Base-by-base conservation (phyloP, 2,888 invertebrate species). In the Bhutanitis thaidina region DNA sequence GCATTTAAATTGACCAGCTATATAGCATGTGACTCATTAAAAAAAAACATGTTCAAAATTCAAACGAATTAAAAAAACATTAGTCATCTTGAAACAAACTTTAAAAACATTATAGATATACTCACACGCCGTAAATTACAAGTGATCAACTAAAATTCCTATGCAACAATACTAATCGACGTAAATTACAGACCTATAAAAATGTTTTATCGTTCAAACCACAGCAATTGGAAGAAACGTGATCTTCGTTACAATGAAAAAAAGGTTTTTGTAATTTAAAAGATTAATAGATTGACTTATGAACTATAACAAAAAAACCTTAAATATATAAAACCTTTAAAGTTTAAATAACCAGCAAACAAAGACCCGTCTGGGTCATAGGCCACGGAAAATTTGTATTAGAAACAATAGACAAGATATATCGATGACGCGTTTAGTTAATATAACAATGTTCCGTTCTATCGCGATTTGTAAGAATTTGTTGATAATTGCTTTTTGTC, bases 371-470 rank as follows among this genome's bases (percentile, higher is more conserved):
- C 12, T 15, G 20, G 51, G 41, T 36, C 46, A 51, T 40, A 51
- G 45, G 39, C 36, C 25, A 41, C 25, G 51, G 51, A 51, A 41
- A 41, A 46, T 51, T 50, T 51, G 36, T 51, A 41, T 14, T 16
- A 25, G 29, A 36, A 46, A 51, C 45, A 45, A 51, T 46, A 46
- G 39, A 46, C 30, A 36, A 29, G 36, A 41, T 25, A 36, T 15
- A 43, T 36, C 12, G 14, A 14, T 36, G 46, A 36, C 16, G 44
- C 32, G 38, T 12, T 4, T 14, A 35, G 34, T 50, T 36, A 45
- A 45, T 41, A 15, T 30, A 46, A 41, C 45, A 45, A 16, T 46
- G 43, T 48, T 36, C 15, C 40, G 12, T 15, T 25, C 20, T 1
- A 13, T 14, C 32, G 9, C 30, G 29, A 29, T 27, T 40, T 13